Percentiles rank a stretch among this genome's conserved stretches.
These are phyloP conservation scores for Megaceryle alcyon DNA, from an alignment of 2,797 vertebrate genomes.

Conservation along the genomic window DNA sequence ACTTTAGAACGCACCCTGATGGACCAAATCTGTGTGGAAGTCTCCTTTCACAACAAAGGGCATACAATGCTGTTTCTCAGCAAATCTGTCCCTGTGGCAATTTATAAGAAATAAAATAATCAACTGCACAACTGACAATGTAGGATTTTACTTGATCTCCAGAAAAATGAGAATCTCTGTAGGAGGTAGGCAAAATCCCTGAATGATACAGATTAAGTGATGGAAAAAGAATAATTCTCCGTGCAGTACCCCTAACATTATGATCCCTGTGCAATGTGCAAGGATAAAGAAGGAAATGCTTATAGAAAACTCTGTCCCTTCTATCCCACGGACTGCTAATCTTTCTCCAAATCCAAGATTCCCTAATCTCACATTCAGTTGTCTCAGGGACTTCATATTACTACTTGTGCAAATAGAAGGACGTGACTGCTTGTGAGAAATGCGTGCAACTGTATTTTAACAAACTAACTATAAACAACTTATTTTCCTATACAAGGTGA, in stretches of 20 bases:
- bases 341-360: neutral
- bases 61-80: neutral
- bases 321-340: neutral
- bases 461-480: too few species aligned
- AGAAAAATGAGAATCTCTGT: neutral
- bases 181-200: neutral
- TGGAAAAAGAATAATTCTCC: neutral
- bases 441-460: neutral
- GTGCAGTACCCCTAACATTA: neutral
- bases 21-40: neutral
- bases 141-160: neutral
- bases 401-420: neutral
- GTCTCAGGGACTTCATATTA: neutral
- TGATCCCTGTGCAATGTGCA: fast-evolving
- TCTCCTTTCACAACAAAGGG: neutral
- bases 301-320: neutral
- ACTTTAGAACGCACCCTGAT: neutral
- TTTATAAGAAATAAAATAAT: neutral
- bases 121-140: neutral
- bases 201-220: neutral
- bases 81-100: neutral
- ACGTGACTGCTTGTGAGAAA: neutral
- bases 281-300: neutral
- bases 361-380: neutral
- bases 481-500: too few species aligned